These are phyloP conservation scores for Zosterops borbonicus DNA, from an alignment of 2,113 vertebrate species.

Conservation along the genomic window DNA sequence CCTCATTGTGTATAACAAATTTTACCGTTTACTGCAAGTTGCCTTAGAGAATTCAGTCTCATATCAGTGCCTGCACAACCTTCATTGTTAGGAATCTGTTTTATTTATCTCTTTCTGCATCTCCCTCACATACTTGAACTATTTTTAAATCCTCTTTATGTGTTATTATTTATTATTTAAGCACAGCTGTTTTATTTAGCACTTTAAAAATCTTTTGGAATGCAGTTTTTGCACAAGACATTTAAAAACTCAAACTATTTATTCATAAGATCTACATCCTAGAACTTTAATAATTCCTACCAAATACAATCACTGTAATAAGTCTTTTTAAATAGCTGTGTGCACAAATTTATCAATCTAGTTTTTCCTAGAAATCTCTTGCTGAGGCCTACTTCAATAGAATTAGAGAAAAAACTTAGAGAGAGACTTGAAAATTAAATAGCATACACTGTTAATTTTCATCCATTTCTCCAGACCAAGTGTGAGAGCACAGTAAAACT, in stretches of 20 bases:
- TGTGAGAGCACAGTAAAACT: neutral
- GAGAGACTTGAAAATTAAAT: neutral
- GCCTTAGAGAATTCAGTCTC: neutral
- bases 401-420: neutral
- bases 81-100: neutral
- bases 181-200: neutral
- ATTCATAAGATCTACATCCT: neutral
- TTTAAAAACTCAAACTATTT: neutral
- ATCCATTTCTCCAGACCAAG: neutral
- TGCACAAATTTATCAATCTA: neutral
- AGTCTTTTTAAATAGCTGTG: neutral
- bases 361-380: neutral
- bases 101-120: neutral
- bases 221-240: neutral
- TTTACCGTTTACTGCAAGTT: neutral
- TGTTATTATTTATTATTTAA: constrained; percentile 54
- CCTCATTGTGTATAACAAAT: neutral
- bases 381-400: neutral
- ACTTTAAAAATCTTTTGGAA: neutral
- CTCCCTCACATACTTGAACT: neutral
- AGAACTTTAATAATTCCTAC: neutral
- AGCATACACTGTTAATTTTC: neutral
- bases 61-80: neutral
- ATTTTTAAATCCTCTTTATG: constrained; percentile 21
- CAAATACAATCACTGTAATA: neutral